Conservation (phyloP, 2,797 vertebrate species). For the Meda fulgida region DNA sequence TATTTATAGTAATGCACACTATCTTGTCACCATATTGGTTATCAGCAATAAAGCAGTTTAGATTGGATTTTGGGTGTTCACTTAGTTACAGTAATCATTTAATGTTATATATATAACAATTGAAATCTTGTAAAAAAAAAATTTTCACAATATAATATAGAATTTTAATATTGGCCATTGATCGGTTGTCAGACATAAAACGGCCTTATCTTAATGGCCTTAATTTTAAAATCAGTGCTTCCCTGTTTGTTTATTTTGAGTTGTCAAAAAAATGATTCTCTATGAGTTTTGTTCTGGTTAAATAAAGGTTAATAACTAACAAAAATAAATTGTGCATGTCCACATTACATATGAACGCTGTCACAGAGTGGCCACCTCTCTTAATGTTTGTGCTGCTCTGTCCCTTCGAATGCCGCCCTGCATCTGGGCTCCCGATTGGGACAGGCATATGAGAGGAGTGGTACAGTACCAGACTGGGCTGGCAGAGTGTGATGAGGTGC, state of each 20-base stretch:
- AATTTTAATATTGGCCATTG: background rate
- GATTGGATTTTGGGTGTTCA: background rate
- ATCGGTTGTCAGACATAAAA: background rate
- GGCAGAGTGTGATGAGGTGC: constrained; percentile 16
- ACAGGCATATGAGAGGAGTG: background rate
- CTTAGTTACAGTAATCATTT: background rate
- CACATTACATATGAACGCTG: background rate
- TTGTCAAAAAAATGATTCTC: background rate
- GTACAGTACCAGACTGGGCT: background rate
- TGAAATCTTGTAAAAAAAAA: background rate
- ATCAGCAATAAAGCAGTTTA: background rate
- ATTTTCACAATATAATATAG: background rate
- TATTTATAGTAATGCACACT: background rate
- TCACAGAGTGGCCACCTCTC: too few relatives aligned
- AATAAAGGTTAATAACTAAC: background rate
- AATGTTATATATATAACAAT: background rate
- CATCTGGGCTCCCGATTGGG: background rate
- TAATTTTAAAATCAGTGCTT: background rate
- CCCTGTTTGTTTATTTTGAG: background rate
- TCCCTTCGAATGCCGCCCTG: background rate
- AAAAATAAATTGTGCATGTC: background rate
- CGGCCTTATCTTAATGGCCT: background rate
- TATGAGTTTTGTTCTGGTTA: background rate
- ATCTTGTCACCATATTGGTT: background rate
- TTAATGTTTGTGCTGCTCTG: background rate